A percentile compares a stretch with the other conserved stretches of the same genome.
phyloP scores from a whole-genome alignment of 2,113 vertebrate species.

The Uria lomvia region DNA sequence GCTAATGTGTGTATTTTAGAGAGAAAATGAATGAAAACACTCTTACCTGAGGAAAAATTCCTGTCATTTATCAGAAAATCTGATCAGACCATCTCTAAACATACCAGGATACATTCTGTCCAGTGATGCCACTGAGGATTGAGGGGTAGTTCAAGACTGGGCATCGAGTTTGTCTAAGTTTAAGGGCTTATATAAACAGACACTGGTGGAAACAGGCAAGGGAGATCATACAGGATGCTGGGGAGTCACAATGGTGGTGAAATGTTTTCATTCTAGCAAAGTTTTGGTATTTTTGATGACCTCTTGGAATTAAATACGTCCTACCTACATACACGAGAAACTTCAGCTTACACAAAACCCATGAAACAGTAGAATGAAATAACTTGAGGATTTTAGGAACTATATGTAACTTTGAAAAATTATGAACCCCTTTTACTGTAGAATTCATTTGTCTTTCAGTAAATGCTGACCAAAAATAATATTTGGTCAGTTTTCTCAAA shows the following conservation, averaged over 20 bases:
- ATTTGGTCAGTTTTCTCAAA: neutral
- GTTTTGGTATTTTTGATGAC: slow-evolving; percentile 13
- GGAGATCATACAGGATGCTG: neutral
- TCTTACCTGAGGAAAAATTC: neutral
- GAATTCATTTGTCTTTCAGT: neutral
- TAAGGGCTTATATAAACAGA: neutral
- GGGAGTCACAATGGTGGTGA: neutral
- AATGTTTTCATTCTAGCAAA: slow-evolving; percentile 25
- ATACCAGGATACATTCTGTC: neutral
- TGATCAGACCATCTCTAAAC: neutral
- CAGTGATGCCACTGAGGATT: neutral
- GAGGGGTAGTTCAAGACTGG: neutral
- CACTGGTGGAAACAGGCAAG: neutral
- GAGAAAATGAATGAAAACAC: neutral
- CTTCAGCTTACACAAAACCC: neutral
- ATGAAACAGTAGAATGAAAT: neutral
- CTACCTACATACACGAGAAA: neutral
- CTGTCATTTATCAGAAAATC: neutral
- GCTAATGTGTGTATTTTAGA: neutral
- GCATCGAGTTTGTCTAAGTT: neutral
- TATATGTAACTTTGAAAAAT: neutral
- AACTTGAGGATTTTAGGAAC: slow-evolving; percentile 8
- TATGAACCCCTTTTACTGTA: neutral
- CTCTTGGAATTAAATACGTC: neutral
- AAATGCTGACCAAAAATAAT: neutral